These are phyloP conservation scores for Ceratotherium simum DNA, from an alignment of 2,113 vertebrate genomes.

Conservation along the genomic window DNA sequence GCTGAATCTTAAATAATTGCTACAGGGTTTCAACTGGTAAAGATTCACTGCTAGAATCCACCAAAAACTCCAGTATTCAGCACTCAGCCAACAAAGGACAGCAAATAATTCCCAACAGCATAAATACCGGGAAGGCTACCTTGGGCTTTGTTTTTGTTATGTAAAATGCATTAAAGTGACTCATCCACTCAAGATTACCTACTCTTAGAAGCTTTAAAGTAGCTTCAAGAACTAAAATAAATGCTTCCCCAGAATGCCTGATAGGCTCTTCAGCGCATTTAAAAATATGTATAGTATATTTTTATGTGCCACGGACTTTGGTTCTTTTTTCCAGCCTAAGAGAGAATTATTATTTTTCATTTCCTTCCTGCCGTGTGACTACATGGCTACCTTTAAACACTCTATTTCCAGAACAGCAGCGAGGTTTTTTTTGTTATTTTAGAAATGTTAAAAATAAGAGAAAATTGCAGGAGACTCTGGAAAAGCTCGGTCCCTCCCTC, in stretches of 20 bases:
- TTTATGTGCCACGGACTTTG: slow-evolving; percentile 47
- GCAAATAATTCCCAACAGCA: slow-evolving; percentile 75
- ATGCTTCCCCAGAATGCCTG: slow-evolving; percentile 72
- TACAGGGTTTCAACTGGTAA: slow-evolving; percentile 79
- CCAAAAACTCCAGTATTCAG: slow-evolving; percentile 78
- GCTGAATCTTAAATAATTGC: slow-evolving; percentile 81
- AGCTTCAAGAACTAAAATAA: slow-evolving; percentile 78
- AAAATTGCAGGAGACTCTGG: slow-evolving; percentile 30
- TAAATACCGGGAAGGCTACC: slow-evolving; percentile 75
- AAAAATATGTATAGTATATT: slow-evolving; percentile 48
- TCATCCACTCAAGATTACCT: slow-evolving; percentile 82
- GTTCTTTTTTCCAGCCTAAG: slow-evolving; percentile 25
- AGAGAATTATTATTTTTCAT: slow-evolving; percentile 48
- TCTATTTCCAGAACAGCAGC: slow-evolving; percentile 35
- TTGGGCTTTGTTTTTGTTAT: slow-evolving; percentile 82
- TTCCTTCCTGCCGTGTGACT: slow-evolving; percentile 55
- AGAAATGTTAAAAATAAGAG: slow-evolving; percentile 59
- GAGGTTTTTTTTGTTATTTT: slow-evolving; percentile 57
- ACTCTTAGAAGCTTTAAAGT: slow-evolving; percentile 75
- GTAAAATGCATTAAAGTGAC: slow-evolving; percentile 86
- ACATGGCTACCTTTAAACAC: slow-evolving; percentile 49
- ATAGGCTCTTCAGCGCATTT: slow-evolving; percentile 56
- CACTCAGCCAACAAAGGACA: slow-evolving; percentile 71
- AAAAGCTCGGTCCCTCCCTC: slow-evolving; percentile 1
- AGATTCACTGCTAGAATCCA: slow-evolving; percentile 74